Evolutionary conservation across 2,113 vertebrate species (phyloP), one percentile per base, ranked within the genome.

Genomic region (Oenanthe oenanthe): DNA sequence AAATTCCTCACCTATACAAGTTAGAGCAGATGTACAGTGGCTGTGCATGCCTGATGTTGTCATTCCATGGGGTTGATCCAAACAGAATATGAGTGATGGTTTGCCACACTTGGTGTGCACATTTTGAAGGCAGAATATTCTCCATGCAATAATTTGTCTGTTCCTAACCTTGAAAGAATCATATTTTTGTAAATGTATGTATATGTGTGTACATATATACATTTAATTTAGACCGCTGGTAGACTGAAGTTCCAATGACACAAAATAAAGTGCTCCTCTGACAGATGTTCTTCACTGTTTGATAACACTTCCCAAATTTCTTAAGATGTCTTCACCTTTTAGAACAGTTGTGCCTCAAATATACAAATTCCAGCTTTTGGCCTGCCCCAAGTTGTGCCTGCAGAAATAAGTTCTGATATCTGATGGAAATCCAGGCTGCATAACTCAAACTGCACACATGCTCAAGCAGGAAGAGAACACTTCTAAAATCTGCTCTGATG

Each of bases 381-480:
- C 18, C 31, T 13, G 8, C 6, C 25, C 10, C 1, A 3, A 6
- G 20, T 4, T 47, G 12, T 61, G 17, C n/a, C 32, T 62, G 17
- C 32, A 62, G 24, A 66, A 54, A 10, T 9, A 17, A 51, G 3
- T 25, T 40, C 47, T 78, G 9, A 3, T 36, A 38, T 16, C 34
- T 6, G 1, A 1, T n/a, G 19, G 21, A 88, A 86, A 60, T 80
- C 67, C 51, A 86, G 43, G 38, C 31, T 92, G 25, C 31, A 42
- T 0, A 0, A 20, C 18, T 60, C 43, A 36, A 71, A 36, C 36
- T 29, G 14, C 7, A 4, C 21, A 13, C 1, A 0, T 32, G 12
- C 10, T 63, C 48, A 36, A 5, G 60, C 22, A 84, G 61, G 17
- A 67, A 78, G 31, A 57, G 17, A 29, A 43, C 34, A 62, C 15